Evolutionary conservation across 2,888 invertebrate genomes (phyloP).

Genomic region (Drosophila lutescens): DNA sequence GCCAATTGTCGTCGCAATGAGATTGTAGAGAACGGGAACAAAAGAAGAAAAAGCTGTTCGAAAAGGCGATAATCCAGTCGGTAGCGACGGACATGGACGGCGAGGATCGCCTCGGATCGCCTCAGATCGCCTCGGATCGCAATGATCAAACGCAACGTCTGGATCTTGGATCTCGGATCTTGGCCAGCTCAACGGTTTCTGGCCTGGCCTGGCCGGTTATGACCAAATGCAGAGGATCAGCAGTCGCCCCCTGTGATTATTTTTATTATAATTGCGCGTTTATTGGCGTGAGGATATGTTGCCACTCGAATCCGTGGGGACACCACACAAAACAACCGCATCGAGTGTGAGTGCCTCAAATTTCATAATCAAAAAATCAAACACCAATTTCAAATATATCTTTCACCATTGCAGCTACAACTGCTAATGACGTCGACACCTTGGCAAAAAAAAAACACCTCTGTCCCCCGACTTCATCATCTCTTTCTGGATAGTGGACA

Average conservation of each 20-base stretch:
- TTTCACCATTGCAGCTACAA: conserved; percentile 17
- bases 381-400: conserved; percentile 26
- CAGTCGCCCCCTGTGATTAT: conserved; percentile 72
- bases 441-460: conserved; percentile 25
- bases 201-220: conserved; percentile 49
- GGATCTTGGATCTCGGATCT: conserved; percentile 3
- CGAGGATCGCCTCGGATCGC: conserved; percentile 14
- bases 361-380: conserved; percentile 57
- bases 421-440: conserved; percentile 76
- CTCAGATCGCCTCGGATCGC: conserved; percentile 30
- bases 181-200: conserved; percentile 57
- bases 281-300: conserved; percentile 80
- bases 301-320: conserved; percentile 44
- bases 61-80: conserved; percentile 69
- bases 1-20: conserved; percentile 79
- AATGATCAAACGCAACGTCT: conserved; percentile 23
- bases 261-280: conserved; percentile 83
- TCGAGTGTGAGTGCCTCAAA: conserved; percentile 53
- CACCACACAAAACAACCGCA: conserved; percentile 14
- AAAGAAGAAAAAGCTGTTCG: conserved; percentile 59
- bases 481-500: conserved; percentile 22
- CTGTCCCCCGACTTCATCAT: not conserved
- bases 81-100: conserved; percentile 27
- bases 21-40: conserved; percentile 45
- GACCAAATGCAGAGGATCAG: conserved; percentile 61